These are phyloP conservation scores for Ctenomys sociabilis DNA, from an alignment of 2,113 vertebrate species.

Conservation along the genomic window DNA sequence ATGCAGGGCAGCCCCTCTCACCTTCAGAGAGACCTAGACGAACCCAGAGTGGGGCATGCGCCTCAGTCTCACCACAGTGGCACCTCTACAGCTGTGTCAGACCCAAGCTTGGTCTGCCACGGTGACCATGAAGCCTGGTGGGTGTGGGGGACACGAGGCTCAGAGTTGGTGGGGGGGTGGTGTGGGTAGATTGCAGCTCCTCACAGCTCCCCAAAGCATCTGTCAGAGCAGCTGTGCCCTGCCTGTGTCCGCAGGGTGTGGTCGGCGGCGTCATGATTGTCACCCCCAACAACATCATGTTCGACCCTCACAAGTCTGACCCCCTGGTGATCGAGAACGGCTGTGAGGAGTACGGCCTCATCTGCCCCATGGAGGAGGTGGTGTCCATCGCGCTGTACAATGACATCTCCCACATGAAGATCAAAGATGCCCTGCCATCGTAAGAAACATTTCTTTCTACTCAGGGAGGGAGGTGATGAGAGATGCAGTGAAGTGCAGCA, in stretches of 20 bases:
- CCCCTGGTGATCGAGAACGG: slow-evolving; percentile 98
- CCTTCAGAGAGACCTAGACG: background rate
- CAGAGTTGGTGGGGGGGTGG: background rate
- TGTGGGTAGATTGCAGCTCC: background rate
- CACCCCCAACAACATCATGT: slow-evolving; percentile 99
- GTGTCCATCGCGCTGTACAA: slow-evolving; percentile 96
- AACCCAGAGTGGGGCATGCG: background rate
- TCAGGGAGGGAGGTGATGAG: background rate
- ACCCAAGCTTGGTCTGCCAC: background rate
- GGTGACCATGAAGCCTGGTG: background rate
- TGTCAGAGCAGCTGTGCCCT: background rate
- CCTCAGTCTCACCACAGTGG: background rate
- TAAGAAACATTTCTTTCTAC: slow-evolving; percentile 88
- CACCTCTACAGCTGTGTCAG: background rate
- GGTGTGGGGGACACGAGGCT: background rate
- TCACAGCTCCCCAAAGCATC: background rate
- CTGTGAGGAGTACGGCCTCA: slow-evolving; percentile 98
- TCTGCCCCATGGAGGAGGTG: slow-evolving; percentile 98
- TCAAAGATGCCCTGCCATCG: slow-evolving; percentile 98
- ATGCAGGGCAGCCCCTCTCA: background rate
- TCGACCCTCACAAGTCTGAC: slow-evolving; percentile 99
- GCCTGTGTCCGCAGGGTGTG: slow-evolving; percentile 89
- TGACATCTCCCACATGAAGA: slow-evolving; percentile 98
- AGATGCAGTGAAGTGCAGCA: background rate
- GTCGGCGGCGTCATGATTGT: slow-evolving; percentile 99